Percentiles rank a stretch among this genome's conserved stretches.
Conservation (phyloP, 2,113 vertebrate genomes). For the Machaerirhynchus nigripectus region DNA sequence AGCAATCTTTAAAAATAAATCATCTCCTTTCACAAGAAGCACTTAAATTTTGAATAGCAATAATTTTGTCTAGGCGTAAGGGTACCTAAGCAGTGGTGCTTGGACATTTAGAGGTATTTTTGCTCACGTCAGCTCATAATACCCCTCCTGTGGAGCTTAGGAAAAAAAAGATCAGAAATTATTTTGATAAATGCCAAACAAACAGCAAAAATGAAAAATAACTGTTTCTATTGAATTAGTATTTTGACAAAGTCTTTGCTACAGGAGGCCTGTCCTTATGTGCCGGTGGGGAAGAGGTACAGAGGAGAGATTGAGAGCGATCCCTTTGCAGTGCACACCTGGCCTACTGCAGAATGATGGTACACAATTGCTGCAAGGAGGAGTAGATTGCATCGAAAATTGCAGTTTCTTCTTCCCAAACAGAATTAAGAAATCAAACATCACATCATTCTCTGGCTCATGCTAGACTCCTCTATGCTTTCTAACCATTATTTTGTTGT, state of each 20-base stretch:
- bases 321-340: accelerated
- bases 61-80: background rate
- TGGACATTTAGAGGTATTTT: background rate
- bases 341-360: background rate
- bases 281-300: background rate
- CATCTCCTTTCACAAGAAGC: background rate
- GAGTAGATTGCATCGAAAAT: background rate
- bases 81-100: background rate
- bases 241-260: background rate
- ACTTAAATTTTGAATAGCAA: background rate
- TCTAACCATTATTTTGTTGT: background rate
- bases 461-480: background rate
- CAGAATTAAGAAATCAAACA: background rate
- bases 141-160: background rate
- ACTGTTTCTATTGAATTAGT: background rate
- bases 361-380: background rate
- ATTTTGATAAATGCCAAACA: background rate
- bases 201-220: background rate
- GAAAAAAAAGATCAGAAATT: background rate
- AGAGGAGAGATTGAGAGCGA: background rate
- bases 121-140: background rate
- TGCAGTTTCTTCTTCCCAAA: background rate
- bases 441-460: accelerated
- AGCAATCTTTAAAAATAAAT: background rate
- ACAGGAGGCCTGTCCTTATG: background rate